Evolutionary conservation across 2,888 invertebrate genomes (phyloP).

Genomic region (Pseudococcus longispinus): DNA sequence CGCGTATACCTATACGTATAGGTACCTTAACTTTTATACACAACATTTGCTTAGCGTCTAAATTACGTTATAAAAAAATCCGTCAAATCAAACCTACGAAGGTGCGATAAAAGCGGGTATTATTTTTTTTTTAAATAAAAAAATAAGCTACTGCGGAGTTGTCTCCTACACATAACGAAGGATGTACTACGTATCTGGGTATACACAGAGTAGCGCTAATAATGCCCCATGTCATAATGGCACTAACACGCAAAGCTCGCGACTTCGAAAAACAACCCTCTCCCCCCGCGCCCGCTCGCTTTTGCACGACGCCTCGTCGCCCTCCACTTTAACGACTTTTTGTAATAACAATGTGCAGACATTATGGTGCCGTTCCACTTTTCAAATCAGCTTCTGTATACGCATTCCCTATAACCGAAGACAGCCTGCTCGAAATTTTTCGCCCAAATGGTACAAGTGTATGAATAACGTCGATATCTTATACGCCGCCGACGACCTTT

Average conservation of each 20-base stretch:
- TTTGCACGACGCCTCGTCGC: constrained; percentile 37
- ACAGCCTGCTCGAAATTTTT: constrained; percentile 31
- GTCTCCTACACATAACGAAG: background rate
- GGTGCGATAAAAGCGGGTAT: constrained; percentile 21
- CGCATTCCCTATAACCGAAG: background rate
- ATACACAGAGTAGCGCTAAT: constrained; percentile 14
- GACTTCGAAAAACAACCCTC: constrained; percentile 36
- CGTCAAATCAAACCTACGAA: constrained; percentile 24
- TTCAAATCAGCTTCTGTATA: constrained; percentile 40
- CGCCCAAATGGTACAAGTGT: constrained; percentile 19
- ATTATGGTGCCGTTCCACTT: constrained; percentile 54
- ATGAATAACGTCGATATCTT: constrained; percentile 32
- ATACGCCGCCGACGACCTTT: background rate
- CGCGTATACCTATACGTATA: too few relatives aligned
- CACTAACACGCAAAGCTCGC: constrained; percentile 30
- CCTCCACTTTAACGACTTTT: constrained; percentile 33
- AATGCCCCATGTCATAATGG: constrained; percentile 18
- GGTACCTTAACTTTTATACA: background rate
- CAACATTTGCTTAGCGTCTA: constrained; percentile 4
- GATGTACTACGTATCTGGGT: background rate
- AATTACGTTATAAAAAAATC: constrained; percentile 24
- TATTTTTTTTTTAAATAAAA: background rate
- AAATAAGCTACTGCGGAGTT: background rate
- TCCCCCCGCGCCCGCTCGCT: too few relatives aligned
- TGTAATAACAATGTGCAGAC: constrained; percentile 48